phyloP scores from a whole-genome alignment of 64 coral and sea anemone genomes.

The Anthopleura sola region DNA sequence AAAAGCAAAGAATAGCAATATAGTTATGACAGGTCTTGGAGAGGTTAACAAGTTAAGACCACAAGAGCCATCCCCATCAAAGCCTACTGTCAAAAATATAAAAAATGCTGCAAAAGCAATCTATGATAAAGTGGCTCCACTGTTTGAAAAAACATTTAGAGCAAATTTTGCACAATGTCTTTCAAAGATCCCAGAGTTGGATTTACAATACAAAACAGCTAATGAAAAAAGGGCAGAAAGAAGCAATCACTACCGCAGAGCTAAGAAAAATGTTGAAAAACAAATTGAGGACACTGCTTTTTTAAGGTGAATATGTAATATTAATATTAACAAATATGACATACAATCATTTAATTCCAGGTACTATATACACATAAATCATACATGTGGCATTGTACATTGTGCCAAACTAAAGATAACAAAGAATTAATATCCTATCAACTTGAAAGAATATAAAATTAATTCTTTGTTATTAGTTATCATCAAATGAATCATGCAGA shows the following conservation, averaged over 20 bases:
- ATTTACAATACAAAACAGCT: not conserved
- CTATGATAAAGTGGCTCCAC: conserved; percentile 41
- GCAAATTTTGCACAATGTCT: conserved; percentile 11
- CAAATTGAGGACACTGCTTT: not conserved
- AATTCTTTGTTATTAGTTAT: no score
- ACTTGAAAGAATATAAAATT: no score
- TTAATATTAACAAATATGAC: not conserved
- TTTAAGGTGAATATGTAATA: not conserved
- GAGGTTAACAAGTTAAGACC: not conserved
- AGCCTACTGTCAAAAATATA: not conserved
- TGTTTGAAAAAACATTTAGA: conserved; percentile 29
- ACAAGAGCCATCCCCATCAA: not conserved
- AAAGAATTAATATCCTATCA: no score
- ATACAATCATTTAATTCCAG: not conserved
- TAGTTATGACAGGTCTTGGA: conserved; percentile 1
- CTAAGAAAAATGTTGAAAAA: not conserved
- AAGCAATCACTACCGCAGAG: conserved; percentile 8
- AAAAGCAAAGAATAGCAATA: conserved; percentile 32
- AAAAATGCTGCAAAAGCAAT: conserved; percentile 34
- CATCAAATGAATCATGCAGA: no score
- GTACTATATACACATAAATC: no score
- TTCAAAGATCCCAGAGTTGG: not conserved
- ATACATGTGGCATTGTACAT: no score
- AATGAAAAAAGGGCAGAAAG: conserved; percentile 1
- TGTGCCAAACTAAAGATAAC: no score